Base-by-base conservation (phyloP, 1,140 invertebrate species). In the Sycophila sp. region DNA sequence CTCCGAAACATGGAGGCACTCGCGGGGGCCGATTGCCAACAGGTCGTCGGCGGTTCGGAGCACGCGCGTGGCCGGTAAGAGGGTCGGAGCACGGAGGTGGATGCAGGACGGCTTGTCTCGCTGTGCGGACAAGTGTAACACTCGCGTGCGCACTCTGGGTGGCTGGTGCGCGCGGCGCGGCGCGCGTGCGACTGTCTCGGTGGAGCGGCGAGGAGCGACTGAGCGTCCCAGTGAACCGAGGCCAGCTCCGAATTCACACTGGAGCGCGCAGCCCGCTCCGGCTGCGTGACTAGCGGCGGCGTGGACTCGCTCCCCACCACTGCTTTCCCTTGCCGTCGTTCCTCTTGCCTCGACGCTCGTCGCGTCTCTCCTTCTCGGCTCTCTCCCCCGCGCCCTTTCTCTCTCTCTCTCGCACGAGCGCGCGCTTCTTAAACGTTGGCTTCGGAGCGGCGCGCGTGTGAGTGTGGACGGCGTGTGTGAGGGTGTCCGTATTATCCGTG, bases 231-330 rank as follows among this genome's bases (percentile, higher is more conserved):
- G 24, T 28, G 47, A 56, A 42, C 63, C 59, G 65, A 36, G 30
- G 15, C 51, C 51, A 67, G 34, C 56, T 62, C 38, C 58, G 56
- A 47, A 58, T 63, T 45, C 65, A 40, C 65, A 59, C 65, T 69
- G 71, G 69, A 56, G 67, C 60, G 63, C 64, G 66, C 65, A 72
- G 69, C 70, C 68, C 73, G 75, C 74, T 67, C 74, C 74, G 72
- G 65, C 73, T 74, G 73, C 79, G 75, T 78, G 73, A 78, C 76
- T 79, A 74, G 76, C 72, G 71, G 72, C 66, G 30, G 59, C 74
- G 66, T 77, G 74, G 63, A 65, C 68, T 72, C 73, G 59, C 74
- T 62, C 73, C 69, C 67, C n/a, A 40, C 55, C 45, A 49, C 74
- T 59, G 71, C 56, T 51, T 22, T 58, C 1, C 59, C 19, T 51